Evolutionary conservation across 2,888 invertebrate species (phyloP), one percentile per base, ranked within the genome.

Genomic region (Ennomos erosarius): DNA sequence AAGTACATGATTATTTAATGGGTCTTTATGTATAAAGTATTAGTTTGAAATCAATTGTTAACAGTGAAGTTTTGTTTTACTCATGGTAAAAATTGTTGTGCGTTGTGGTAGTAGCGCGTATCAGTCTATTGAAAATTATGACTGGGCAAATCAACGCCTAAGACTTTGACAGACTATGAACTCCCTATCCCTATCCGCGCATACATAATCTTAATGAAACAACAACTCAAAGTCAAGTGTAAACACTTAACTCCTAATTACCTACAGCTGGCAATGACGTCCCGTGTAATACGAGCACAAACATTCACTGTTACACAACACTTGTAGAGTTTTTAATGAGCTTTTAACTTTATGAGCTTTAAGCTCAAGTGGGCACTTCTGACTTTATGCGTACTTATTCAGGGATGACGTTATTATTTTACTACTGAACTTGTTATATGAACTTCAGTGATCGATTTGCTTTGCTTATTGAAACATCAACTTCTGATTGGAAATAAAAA

Each of bases 201-300:
- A 42, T 37, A 26, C 9, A 37, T 43, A 55, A 49, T 11, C 39
- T 40, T 48, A 34, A 43, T 10, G 38, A 13, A 39, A 50, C 33
- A 51, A 46, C 43, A 39, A 47, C 26, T 56, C 43, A 46, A 59
- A 53, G 63, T 58, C 57, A 42, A 26, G 26, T 26, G 55, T 67
- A 10, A 13, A 58, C 59, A 65, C 55, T 67, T 59, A 56, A 57
- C 65, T 62, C 58, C 67, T 74, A 74, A 78, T 76, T 75, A 74
- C 62, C 57, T 40, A 45, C 33, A 52, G 49, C 48, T 47, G 61
- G 65, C 74, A 76, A 74, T 75, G 74, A 56, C 62, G 55, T 64
- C 68, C 64, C 62, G 59, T 40, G 64, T 66, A 70, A 69, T 62
- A 55, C 65, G 55, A 68, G 65, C 58, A 64, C 55, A 56, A 63